Evolutionary conservation across 2,113 vertebrate species (phyloP).

Genomic region (Caretta caretta): DNA sequence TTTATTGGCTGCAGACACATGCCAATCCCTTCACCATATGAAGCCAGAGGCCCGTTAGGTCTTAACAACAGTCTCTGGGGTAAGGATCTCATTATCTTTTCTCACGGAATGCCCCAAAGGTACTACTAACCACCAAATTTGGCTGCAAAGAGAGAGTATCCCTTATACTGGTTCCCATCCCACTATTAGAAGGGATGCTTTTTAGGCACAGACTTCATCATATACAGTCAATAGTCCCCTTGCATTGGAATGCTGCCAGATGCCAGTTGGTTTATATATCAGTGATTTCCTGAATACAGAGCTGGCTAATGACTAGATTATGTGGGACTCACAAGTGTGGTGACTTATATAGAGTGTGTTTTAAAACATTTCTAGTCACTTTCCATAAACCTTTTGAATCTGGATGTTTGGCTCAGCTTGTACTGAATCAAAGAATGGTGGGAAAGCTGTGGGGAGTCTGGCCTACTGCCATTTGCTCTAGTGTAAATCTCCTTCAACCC

Average conservation of each 20-base stretch:
- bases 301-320: no score
- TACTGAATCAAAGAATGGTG: background rate
- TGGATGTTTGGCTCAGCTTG: background rate
- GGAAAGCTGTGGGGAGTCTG: background rate
- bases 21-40: background rate
- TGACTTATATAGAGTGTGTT: background rate
- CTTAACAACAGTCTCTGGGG: background rate
- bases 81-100: background rate
- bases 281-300: background rate
- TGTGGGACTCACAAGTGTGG: background rate
- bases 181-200: background rate
- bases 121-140: background rate
- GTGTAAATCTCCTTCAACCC: background rate
- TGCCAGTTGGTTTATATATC: no score
- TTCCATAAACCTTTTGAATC: background rate
- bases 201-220: background rate
- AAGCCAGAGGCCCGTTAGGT: background rate
- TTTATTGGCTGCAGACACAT: background rate
- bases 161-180: background rate
- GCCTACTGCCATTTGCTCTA: background rate
- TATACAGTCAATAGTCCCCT: background rate
- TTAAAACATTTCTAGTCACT: background rate
- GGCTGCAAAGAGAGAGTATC: background rate
- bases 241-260: background rate
- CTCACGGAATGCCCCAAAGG: background rate